These are phyloP conservation scores for Serrognathus titanus DNA, from an alignment of 2,888 invertebrate species.

Conservation along the genomic window DNA sequence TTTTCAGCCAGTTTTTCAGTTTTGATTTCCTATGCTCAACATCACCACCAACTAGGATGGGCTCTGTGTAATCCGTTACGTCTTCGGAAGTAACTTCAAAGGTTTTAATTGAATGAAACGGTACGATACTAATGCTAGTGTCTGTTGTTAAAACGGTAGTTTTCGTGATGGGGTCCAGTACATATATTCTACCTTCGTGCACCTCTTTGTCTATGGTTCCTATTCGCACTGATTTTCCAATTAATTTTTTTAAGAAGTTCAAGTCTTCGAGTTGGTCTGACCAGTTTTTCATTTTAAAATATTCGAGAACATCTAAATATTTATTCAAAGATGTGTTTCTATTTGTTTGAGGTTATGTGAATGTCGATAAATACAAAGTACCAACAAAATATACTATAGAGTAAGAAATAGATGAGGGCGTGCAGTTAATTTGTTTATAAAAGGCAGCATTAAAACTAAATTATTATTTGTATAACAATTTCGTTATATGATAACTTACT, in stretches of 20 bases:
- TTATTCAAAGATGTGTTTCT: no score
- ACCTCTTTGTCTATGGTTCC: constrained; percentile 31
- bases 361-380: no score
- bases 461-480: no score
- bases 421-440: no score
- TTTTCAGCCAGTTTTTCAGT: constrained; percentile 42
- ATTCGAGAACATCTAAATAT: no score
- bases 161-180: constrained; percentile 42
- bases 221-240: constrained; percentile 38
- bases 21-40: constrained; percentile 13
- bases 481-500: no score
- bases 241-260: constrained; percentile 34
- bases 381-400: no score
- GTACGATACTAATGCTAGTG: constrained; percentile 16
- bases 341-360: no score
- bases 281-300: no score
- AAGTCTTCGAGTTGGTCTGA: constrained; percentile 21
- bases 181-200: constrained; percentile 36
- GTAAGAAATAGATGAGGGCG: no score
- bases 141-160: constrained; percentile 35
- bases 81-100: constrained; percentile 29
- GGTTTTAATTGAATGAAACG: constrained; percentile 35
- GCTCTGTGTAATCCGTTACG: constrained; percentile 16
- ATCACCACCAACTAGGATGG: constrained; percentile 5
- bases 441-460: no score